Conservation (phyloP, 2,113 vertebrate species). For the Erpornis zantholeuca region DNA sequence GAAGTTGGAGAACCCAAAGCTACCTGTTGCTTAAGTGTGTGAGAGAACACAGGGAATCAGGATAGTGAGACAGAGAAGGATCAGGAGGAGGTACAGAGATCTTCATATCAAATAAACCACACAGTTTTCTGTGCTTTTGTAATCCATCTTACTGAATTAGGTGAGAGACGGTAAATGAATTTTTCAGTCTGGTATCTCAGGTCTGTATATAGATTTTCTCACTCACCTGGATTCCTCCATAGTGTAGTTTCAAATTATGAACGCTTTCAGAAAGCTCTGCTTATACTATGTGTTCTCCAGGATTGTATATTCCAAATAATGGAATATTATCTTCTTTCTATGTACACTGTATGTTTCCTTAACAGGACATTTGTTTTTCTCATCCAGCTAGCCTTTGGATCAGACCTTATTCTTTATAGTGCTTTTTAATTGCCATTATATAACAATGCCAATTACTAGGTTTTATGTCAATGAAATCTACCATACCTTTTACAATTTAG, state of each 20-base stretch:
- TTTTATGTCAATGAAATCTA: neutral
- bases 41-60: accelerated
- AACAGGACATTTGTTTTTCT: neutral
- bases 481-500: neutral
- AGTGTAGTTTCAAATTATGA: neutral
- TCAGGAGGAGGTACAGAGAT: neutral
- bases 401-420: neutral
- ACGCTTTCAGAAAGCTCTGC: neutral
- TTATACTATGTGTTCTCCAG: neutral
- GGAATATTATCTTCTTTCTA: neutral
- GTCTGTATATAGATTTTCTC: neutral
- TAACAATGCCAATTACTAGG: neutral
- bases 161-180: neutral
- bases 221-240: neutral
- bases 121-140: neutral
- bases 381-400: neutral
- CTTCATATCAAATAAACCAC: neutral
- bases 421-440: neutral
- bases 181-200: neutral
- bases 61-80: neutral
- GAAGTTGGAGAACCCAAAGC: neutral
- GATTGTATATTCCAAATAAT: neutral
- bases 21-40: neutral
- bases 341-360: neutral
- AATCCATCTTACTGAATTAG: neutral